Evolutionary conservation across 2,888 invertebrate species (phyloP), one percentile per base, ranked within the genome.

Genomic region (Drosophila engyochracea): DNA sequence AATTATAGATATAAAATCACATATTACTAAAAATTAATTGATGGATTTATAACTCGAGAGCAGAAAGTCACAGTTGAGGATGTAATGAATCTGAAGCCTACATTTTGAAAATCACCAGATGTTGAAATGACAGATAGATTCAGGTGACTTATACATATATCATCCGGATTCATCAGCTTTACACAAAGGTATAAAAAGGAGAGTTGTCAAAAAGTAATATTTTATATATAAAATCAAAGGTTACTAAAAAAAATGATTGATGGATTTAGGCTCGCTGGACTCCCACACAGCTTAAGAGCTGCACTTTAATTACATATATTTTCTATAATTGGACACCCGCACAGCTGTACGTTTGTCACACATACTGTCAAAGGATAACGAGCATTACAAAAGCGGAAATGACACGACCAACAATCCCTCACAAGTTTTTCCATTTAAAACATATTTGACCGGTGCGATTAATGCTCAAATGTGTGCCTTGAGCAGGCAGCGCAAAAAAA

Each of bases 341-440:
- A 60, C 76, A 62, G 62, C 58, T 59, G 63, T 19, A 19, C 22
- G 12, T 12, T 30, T 81, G 81, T 69, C 68, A 69, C 66, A 73
- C 70, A 64, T 33, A 39, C 69, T 47, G 55, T 65, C 65, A 82
- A 87, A 85, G 90, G 85, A 87, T 80, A 74, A 76, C 71, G 83
- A 55, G 51, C 77, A 80, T 71, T 65, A 80, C 69, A 78, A 81
- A 78, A 74, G 82, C 88, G 90, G 82, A 89, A 89, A 85, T 89
- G 85, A 84, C 80, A 82, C 82, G 65, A 54, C 47, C 76, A 79
- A 77, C 65, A 62, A 78, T 84, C 80, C 77, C 80, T 86, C 69
- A 75, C 63, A 79, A 63, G 70, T 75, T 61, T 75, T 75, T 68
- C 61, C 74, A 81, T 89, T 84, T 82, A 79, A 84, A 80, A 66